Conservation (phyloP, 2,888 invertebrate genomes). For the Ctena decussata region DNA sequence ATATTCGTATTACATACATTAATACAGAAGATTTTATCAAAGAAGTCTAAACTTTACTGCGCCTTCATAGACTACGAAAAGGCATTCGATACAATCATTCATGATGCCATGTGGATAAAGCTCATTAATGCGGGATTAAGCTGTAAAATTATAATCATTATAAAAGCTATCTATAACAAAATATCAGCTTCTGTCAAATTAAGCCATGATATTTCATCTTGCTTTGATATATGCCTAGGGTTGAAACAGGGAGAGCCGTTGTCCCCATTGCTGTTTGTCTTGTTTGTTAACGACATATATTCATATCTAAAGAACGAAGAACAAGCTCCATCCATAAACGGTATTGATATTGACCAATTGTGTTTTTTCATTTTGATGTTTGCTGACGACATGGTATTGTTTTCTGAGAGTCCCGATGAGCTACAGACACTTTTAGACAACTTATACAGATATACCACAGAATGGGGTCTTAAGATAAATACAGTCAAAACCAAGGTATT, state of each 20-base stretch:
- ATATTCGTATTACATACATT: background rate
- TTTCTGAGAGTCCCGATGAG: background rate
- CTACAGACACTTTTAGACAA: background rate
- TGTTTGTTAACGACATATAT: background rate
- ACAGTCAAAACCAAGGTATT: background rate
- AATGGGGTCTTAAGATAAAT: background rate
- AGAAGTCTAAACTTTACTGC: too few relatives aligned
- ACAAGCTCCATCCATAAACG: background rate
- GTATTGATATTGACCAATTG: background rate
- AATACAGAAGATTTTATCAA: too few relatives aligned
- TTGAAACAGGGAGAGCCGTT: conserved; percentile 1
- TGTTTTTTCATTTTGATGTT: background rate
- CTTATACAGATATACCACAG: background rate
- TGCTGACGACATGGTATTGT: background rate
- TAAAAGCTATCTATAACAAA: conserved; percentile 1
- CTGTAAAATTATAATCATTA: conserved; percentile 7
- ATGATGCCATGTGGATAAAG: conserved; percentile 18
- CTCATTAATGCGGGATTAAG: background rate
- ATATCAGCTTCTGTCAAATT: background rate
- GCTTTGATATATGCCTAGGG: background rate
- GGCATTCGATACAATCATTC: conserved; percentile 11
- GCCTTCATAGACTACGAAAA: too few relatives aligned
- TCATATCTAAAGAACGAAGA: background rate
- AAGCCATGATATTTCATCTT: background rate
- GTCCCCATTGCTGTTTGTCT: background rate